A percentile compares a stretch with the other conserved stretches of the same genome.
These are phyloP conservation scores for Gasterosteus aculeatus DNA, from an alignment of 2,113 vertebrate species.

Conservation along the genomic window DNA sequence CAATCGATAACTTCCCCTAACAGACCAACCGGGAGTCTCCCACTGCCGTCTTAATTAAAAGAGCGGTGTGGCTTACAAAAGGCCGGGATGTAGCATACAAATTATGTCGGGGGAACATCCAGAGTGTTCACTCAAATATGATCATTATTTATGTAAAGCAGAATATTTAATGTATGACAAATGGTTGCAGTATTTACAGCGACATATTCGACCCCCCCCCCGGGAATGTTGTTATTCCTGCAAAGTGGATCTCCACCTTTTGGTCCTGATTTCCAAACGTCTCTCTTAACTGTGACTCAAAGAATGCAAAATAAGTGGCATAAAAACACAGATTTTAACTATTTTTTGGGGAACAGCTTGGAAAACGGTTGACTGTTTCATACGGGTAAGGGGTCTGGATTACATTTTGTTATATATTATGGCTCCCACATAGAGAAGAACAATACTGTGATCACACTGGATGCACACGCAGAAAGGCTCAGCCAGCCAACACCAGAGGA, in stretches of 20 bases:
- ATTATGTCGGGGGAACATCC: constrained; percentile 11
- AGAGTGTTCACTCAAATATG: constrained; percentile 7
- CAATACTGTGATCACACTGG: constrained; percentile 20
- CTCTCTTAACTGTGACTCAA: constrained; percentile 16
- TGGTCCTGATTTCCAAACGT: constrained; percentile 34
- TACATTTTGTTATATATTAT: constrained; percentile 53
- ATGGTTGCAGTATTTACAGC: constrained; percentile 3
- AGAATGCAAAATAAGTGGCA: constrained; percentile 7
- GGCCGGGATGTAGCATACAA: background rate
- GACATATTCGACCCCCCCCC: constrained; percentile 12
- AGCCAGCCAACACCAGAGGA: constrained; percentile 16
- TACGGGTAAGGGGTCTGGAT: constrained; percentile 43
- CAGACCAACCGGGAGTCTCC: constrained; percentile 19
- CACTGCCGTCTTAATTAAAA: constrained; percentile 59
- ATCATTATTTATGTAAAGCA: background rate
- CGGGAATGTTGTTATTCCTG: constrained; percentile 11
- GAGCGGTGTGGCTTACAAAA: constrained; percentile 11
- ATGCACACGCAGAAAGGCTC: constrained; percentile 4
- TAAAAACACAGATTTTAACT: constrained; percentile 8
- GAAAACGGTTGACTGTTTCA: constrained; percentile 50
- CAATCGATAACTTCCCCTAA: constrained; percentile 67
- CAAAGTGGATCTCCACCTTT: constrained; percentile 37
- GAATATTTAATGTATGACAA: constrained; percentile 10
- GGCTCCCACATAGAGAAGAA: constrained; percentile 19
- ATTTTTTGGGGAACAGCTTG: constrained; percentile 24